Evolutionary conservation across 2,888 invertebrate genomes (phyloP), one percentile per base, ranked within the genome.

Genomic region (Drosophila putrida): DNA sequence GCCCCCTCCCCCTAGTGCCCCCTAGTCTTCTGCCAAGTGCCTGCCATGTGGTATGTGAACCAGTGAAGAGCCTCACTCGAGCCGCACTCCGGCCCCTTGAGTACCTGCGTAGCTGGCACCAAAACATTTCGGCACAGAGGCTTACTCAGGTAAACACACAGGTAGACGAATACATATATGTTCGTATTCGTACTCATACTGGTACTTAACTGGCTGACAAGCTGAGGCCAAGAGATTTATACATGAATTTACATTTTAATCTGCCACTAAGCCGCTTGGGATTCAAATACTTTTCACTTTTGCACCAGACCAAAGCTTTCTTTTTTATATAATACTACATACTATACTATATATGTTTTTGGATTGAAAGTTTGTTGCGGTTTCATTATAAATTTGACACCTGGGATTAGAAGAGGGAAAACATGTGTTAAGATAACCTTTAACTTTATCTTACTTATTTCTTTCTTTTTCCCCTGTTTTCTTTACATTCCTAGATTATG

Each of bases 401-500:
- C 44, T 31, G 83, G 88, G 83, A 85, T 88, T 80, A 77, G 88
- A 31, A 31, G 13, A 46, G 46, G 38, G 20, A 20, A 20, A 57
- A 77, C 78, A 77, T 57, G 69, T 74, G 73, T 61, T 58, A 62
- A 62, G 47, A 58, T 59, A 51, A 55, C 55, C 36, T 46, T 46
- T 28, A 44, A 15, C 28, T 36, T 36, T 33, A 13, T 15, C 49
- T 58, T 4, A 33, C 11, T n/a, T 41, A n/a, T 49, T 31, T 57
- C 11, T 27, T 4, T 41, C 43, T 31, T 53, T 47, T 44, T 27
- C 28, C 2, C 5, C 8, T 8, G 1, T 6, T 31, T 31, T 15
- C 10, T 20, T n/a, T 13, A 13, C 10, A 13, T 54, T 62, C 39
- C 61, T 65, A 93, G 95, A 94, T 91, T 92, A 93, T 90, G 93